Conservation (phyloP, 2,797 vertebrate species). For the Megalops cyprinoides region DNA sequence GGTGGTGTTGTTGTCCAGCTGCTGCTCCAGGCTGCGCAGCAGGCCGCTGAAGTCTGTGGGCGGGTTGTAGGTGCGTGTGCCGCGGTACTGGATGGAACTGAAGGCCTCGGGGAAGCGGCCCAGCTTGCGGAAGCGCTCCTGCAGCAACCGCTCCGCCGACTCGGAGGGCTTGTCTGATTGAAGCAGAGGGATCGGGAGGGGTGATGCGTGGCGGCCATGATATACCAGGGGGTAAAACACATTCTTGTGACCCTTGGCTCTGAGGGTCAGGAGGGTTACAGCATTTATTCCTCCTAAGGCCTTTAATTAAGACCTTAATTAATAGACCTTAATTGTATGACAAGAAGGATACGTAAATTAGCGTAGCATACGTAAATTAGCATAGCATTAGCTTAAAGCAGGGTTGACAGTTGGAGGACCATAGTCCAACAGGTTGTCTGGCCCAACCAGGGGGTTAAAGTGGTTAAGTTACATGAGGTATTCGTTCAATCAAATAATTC, state of each 20-base stretch:
- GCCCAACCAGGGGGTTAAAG: no score
- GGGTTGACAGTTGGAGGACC: neutral
- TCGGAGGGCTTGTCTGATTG: constrained; percentile 83
- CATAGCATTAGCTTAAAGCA: neutral
- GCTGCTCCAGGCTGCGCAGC: constrained; percentile 84
- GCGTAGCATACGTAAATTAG: neutral
- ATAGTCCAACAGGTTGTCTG: neutral
- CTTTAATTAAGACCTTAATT: neutral
- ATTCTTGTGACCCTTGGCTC: neutral
- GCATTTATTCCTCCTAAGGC: neutral
- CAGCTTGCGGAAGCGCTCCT: constrained; percentile 90
- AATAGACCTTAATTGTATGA: neutral
- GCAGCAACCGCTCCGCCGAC: constrained; percentile 87
- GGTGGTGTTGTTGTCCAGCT: constrained; percentile 90
- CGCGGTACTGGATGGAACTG: constrained; percentile 93
- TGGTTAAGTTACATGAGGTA: neutral
- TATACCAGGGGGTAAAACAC: neutral
- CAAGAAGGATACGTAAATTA: neutral
- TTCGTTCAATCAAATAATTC: no score
- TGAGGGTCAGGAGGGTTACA: neutral
- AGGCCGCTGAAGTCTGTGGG: constrained; percentile 91
- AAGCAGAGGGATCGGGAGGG: neutral
- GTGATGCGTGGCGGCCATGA: neutral
- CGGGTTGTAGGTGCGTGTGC: constrained; percentile 91
- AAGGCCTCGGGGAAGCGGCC: constrained; percentile 94